Base-by-base conservation (phyloP, 1,140 invertebrate genomes). In the Sinella curviseta region DNA sequence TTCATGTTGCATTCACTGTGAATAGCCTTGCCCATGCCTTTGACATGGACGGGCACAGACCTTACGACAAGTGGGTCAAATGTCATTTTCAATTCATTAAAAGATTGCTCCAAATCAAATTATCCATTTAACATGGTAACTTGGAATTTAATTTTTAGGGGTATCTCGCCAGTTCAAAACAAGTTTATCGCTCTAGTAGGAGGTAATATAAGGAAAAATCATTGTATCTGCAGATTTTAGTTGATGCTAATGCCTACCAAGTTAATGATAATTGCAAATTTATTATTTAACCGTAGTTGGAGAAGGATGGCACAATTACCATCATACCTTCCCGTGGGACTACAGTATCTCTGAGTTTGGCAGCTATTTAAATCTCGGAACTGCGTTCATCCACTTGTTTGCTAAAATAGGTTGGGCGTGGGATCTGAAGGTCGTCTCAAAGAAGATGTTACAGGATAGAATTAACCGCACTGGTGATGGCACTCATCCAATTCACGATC, bases 241-340 rank as follows among this genome's bases (percentile, higher is more conserved):
- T n/a, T n/a, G n/a, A n/a, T n/a, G n/a, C n/a, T n/a, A n/a, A n/a
- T n/a, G n/a, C n/a, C n/a, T n/a, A n/a, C n/a, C n/a, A n/a, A n/a
- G n/a, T n/a, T n/a, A n/a, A n/a, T n/a, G n/a, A n/a, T n/a, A n/a
- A n/a, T n/a, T n/a, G n/a, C n/a, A n/a, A n/a, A n/a, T n/a, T n/a
- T 48, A 48, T 12, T 30, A 24, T 70, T 81, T 17, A 74, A 75
- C n/a, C 28, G 57, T 82, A 17, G 14, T 81, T 89, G 94, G 94
- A 0, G 94, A 95, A 88, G 95, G 95, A 1, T 97, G 94, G 91
- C 96, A 98, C 86, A 98, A 98, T 87, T 98, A 97, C 87, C 97
- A 98, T 86, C 97, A 98, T 87, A 93, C 94, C 0, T 98, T 98
- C 88, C 97, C 97, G 0, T 95, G 94, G 91, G 97, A 98, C 85